A percentile compares a stretch with the other conserved stretches of the same genome.
Evolutionary conservation across 1,140 invertebrate species (phyloP).

Genomic region (Samia ricini): DNA sequence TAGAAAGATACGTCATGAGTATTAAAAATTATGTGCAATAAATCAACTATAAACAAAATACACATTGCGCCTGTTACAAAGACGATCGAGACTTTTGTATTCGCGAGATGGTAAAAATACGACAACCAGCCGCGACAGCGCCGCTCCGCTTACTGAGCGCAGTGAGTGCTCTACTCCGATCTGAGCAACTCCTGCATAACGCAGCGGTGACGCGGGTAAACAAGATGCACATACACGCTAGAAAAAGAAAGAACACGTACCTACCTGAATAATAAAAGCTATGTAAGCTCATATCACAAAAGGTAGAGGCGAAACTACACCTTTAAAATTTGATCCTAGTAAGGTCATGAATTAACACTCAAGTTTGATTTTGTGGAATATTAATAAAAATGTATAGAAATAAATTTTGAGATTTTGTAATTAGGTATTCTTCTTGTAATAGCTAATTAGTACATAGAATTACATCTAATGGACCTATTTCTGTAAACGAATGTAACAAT

Average conservation of each 20-base stretch:
- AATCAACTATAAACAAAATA: conserved; percentile 37
- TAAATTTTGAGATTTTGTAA: too few relatives aligned
- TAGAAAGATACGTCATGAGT: conserved; percentile 25
- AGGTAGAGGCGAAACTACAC: conserved; percentile 33
- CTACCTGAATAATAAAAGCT: conserved; percentile 67
- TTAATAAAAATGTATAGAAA: background rate
- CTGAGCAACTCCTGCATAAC: conserved; percentile 63
- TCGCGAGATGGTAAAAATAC: conserved; percentile 35
- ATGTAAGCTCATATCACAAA: conserved; percentile 48
- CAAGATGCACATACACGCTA: conserved; percentile 32
- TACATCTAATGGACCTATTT: conserved; percentile 2
- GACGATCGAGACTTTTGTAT: conserved; percentile 55
- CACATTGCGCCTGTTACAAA: conserved; percentile 47
- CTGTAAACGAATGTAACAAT: background rate
- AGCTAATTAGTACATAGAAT: too few relatives aligned
- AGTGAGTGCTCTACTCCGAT: conserved; percentile 15
- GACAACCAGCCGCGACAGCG: conserved; percentile 58
- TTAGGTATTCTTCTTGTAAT: too few relatives aligned
- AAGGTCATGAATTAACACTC: conserved; percentile 6
- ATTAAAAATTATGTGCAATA: conserved; percentile 28
- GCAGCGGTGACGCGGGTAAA: conserved; percentile 39
- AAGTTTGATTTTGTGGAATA: background rate
- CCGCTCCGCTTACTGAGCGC: conserved; percentile 60
- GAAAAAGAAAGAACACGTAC: conserved; percentile 45
- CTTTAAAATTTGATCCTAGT: conserved; percentile 28